Base-by-base conservation (phyloP, 2,888 invertebrate species). In the Heliconius erato region DNA sequence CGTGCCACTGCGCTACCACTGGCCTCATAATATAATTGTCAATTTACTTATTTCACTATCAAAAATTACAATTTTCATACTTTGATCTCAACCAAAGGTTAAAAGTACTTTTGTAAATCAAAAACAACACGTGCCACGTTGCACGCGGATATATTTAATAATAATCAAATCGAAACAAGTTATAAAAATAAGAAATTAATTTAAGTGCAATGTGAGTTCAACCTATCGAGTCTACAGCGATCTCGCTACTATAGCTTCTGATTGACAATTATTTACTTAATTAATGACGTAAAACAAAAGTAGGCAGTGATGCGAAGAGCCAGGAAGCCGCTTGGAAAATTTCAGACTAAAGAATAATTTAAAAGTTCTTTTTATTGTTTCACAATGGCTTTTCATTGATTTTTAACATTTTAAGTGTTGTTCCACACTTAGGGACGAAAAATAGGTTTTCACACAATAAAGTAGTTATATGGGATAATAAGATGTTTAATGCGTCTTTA, bases 191-290 rank as follows among this genome's bases (percentile, higher is more conserved):
- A 14, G 28, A 28, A 67, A 28, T 67, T 67, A 67, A 14, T 67
- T 67, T 67, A 67, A 67, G 67, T 67, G 67, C 67, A 26, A 26
- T 14, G 16, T 67, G 67, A 28, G 26, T 16, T 16, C 67, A 26
- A 67, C 67, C 67, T 26, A 26, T 28, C 28, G 28, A 16, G 16
- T 28, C 67, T 2, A 28, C 5, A 67, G 28, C 67, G 16, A 32
- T 67, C 19, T 67, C 79, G 83, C 78, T 84, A 82, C 80, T 85
- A 85, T 85, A 79, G 79, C 79, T 80, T 80, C 79, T 82, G 83
- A 85, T 85, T 85, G 85, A 85, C 84, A 83, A 84, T 85, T 82
- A 85, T 83, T 85, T 84, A 84, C 84, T 84, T 81, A 85, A 82
- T 84, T 84, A 85, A 84, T 85, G 81, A 79, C 35, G 79, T 81